A percentile compares a stretch with the other conserved stretches of the same genome.
phyloP scores from a whole-genome alignment of 53 echinoderm and acorn worm genomes.

The Arbacia lixula region DNA sequence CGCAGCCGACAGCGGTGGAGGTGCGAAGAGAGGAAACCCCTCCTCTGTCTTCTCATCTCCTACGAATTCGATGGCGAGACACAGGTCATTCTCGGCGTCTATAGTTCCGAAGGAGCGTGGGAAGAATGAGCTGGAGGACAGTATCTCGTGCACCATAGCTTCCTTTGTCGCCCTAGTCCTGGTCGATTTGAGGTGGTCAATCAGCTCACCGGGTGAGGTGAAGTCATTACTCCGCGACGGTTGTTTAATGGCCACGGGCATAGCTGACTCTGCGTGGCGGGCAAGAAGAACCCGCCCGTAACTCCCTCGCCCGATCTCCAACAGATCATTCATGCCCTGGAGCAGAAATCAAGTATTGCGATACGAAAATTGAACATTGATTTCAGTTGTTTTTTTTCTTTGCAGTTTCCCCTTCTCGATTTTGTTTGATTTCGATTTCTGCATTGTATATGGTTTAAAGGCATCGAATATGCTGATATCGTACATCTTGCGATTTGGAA shows the following conservation, averaged over 20 bases:
- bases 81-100: neutral
- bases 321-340: neutral
- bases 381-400: too few relatives aligned
- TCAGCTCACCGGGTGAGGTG: conserved; percentile 13
- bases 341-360: neutral
- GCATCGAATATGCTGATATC: too few relatives aligned
- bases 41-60: neutral
- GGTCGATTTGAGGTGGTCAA: conserved; percentile 1
- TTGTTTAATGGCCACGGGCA: conserved; percentile 6
- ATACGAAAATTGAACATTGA: too few relatives aligned
- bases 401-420: too few relatives aligned
- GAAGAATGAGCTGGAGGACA: conserved; percentile 4
- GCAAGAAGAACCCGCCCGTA: conserved; percentile 14
- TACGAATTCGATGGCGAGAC: conserved; percentile 5
- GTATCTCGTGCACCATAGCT: neutral
- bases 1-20: neutral
- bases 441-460: too few relatives aligned
- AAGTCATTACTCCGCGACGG: neutral
- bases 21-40: neutral
- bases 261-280: neutral
- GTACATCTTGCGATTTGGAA: too few relatives aligned
- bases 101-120: conserved; percentile 1
- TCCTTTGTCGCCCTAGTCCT: conserved; percentile 15
- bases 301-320: neutral
- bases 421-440: too few relatives aligned